phyloP scores from a whole-genome alignment of 1,140 invertebrate genomes.

The Myzus persicae region DNA sequence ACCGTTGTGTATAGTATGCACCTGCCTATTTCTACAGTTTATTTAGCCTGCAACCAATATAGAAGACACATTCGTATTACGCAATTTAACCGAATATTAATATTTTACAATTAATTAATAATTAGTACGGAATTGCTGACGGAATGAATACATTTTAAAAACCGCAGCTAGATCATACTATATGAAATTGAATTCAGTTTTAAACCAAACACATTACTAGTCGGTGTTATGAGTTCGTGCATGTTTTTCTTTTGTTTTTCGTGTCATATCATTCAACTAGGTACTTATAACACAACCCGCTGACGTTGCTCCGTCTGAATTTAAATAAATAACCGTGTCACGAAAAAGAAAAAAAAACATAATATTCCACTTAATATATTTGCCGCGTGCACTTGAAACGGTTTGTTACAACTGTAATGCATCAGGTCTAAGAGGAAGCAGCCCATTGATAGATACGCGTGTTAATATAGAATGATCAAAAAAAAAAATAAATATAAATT shows the following conservation, averaged over 20 bases:
- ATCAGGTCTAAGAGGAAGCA: background rate
- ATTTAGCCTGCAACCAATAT: background rate
- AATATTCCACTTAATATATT: background rate
- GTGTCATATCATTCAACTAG: background rate
- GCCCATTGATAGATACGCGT: background rate
- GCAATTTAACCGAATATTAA: background rate
- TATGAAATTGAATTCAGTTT: background rate
- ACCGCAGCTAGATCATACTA: background rate
- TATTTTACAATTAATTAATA: background rate
- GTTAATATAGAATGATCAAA: background rate
- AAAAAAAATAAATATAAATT: conserved; percentile 10
- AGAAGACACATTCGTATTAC: background rate
- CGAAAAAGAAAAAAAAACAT: background rate
- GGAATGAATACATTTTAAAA: background rate
- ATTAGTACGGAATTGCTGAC: background rate
- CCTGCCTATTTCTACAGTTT: background rate
- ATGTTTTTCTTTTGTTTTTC: background rate
- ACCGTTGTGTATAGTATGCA: background rate
- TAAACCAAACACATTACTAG: background rate
- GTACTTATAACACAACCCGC: too few relatives aligned
- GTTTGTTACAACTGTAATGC: background rate
- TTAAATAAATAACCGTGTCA: background rate
- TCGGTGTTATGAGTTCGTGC: background rate
- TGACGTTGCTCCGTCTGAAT: too few relatives aligned
- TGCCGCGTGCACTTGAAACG: background rate